Conservation (phyloP, 1,140 invertebrate species). For the Agrilus planipennis region DNA sequence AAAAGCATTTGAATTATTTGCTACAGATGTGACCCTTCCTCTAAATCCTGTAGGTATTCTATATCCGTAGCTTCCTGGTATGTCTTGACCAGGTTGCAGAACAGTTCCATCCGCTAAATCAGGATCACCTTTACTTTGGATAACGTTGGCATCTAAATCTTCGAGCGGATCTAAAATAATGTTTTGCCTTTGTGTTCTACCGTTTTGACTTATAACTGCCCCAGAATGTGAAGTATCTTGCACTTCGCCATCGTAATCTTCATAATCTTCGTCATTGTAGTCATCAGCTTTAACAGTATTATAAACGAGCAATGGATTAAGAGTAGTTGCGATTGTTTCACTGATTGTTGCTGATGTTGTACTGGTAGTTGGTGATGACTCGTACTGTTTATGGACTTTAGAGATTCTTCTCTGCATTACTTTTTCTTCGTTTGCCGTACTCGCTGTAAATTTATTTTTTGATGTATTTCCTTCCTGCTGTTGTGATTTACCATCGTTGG, state of each 20-base stretch:
- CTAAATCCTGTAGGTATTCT: conserved; percentile 54
- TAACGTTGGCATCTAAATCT: conserved; percentile 39
- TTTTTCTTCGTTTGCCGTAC: too few species aligned
- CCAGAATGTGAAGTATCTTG: conserved; percentile 28
- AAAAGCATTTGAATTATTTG: conserved; percentile 43
- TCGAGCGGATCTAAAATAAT: conserved; percentile 40
- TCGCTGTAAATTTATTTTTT: too few species aligned
- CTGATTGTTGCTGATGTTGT: too few species aligned
- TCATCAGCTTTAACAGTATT: conserved; percentile 38
- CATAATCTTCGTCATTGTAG: conserved; percentile 39
- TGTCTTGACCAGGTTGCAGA: conserved; percentile 46
- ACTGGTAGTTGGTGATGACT: too few species aligned
- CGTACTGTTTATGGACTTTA: too few species aligned
- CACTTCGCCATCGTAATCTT: conserved; percentile 36
- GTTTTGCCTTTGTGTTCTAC: conserved; percentile 35
- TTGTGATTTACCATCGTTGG: too few species aligned
- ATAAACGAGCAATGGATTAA: too few species aligned
- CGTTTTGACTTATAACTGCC: conserved; percentile 14
- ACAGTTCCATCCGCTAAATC: conserved; percentile 35
- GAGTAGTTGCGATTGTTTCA: too few species aligned
- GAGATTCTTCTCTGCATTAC: too few species aligned
- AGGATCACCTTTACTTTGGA: conserved; percentile 35
- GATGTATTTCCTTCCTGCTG: too few species aligned
- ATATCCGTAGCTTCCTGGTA: conserved; percentile 49
- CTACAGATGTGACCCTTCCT: conserved; percentile 48